Evolutionary conservation across 2,113 vertebrate genomes (phyloP).

Genomic region (Poecilia latipinna): DNA sequence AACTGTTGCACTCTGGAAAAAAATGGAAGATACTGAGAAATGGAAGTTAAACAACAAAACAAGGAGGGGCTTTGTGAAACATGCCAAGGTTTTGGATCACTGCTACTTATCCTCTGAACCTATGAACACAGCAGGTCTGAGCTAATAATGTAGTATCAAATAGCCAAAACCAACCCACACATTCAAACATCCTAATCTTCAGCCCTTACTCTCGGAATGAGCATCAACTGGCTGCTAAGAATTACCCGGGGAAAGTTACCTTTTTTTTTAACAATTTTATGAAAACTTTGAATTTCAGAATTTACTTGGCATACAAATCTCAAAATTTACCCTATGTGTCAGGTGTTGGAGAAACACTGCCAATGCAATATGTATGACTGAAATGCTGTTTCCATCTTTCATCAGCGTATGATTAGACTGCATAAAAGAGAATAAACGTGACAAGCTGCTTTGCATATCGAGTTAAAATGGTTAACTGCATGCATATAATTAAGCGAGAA

Average conservation of each 20-base stretch:
- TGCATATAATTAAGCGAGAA: neutral
- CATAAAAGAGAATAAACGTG: neutral
- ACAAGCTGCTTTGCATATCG: neutral
- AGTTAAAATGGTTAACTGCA: neutral
- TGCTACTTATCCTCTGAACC: conserved; percentile 32
- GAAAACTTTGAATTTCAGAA: conserved; percentile 6
- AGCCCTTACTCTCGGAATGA: conserved; percentile 42
- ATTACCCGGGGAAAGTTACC: neutral
- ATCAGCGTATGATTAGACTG: neutral
- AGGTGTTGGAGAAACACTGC: too few relatives aligned
- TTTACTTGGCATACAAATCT: neutral
- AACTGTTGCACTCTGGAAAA: neutral
- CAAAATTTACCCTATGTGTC: neutral
- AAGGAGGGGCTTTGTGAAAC: conserved; percentile 42
- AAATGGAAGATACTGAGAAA: conserved; percentile 15
- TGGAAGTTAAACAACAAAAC: conserved; percentile 32
- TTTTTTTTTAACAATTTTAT: conserved; percentile 6
- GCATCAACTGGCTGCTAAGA: conserved; percentile 33
- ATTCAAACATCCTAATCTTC: conserved; percentile 15
- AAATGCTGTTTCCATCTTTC: neutral
- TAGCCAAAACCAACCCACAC: conserved; percentile 46
- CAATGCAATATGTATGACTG: neutral
- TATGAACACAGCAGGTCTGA: conserved; percentile 35
- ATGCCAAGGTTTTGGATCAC: conserved; percentile 56
- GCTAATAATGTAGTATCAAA: conserved; percentile 53